Percentiles rank a stretch among this genome's conserved stretches.
phyloP scores from a whole-genome alignment of 2,797 vertebrate species.

The Scleropages formosus region DNA sequence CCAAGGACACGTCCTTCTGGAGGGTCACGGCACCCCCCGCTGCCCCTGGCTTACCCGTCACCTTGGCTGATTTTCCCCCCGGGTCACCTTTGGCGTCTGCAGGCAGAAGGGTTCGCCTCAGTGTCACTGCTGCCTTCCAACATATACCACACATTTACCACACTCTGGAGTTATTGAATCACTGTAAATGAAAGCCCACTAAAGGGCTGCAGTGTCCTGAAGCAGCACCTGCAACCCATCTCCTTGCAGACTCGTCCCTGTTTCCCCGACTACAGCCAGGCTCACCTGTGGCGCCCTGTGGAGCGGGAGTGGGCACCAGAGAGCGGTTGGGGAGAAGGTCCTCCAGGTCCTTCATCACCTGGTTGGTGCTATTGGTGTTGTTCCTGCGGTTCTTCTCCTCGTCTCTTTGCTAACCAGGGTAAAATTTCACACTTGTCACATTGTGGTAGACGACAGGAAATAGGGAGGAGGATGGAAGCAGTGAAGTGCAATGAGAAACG shows the following conservation, averaged over 20 bases:
- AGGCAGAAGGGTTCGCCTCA: too few species aligned
- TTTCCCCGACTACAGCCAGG: background rate
- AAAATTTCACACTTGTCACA: background rate
- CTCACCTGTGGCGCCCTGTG: slow-evolving; percentile 36
- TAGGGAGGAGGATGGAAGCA: background rate
- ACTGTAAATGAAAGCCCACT: too few species aligned
- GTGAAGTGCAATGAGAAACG: background rate
- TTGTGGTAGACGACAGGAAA: background rate
- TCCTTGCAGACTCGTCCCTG: too few species aligned
- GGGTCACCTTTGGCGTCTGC: slow-evolving; percentile 36
- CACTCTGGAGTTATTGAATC: background rate
- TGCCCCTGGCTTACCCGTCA: slow-evolving; percentile 51
- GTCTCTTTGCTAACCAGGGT: slow-evolving; percentile 75
- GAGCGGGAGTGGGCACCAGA: slow-evolving; percentile 36
- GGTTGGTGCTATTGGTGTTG: slow-evolving; percentile 78
- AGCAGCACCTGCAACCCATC: too few species aligned
- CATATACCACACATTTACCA: background rate
- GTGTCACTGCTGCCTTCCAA: too few species aligned
- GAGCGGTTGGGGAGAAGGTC: slow-evolving; percentile 69
- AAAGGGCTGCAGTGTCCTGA: background rate
- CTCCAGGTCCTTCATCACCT: slow-evolving; percentile 77
- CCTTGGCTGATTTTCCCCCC: slow-evolving; percentile 54
- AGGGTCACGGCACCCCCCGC: slow-evolving; percentile 54
- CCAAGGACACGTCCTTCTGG: slow-evolving; percentile 59
- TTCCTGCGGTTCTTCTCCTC: slow-evolving; percentile 91